These are phyloP conservation scores for Tenualosa thibaudeaui DNA, from an alignment of 2,797 vertebrate genomes.

Conservation along the genomic window DNA sequence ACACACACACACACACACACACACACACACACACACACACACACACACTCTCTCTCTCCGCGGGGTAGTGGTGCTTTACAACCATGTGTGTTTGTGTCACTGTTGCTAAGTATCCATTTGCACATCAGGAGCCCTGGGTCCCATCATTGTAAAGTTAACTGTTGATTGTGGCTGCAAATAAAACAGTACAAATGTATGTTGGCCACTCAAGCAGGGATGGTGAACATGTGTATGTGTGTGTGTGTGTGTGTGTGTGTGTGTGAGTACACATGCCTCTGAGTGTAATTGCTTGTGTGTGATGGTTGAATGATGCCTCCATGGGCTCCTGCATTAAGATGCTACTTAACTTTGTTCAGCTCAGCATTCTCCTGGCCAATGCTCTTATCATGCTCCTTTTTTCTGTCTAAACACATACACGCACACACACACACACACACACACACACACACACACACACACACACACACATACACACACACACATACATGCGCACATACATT, in stretches of 20 bases:
- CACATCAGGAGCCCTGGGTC: slow-evolving; percentile 1
- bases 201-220: not conserved
- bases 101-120: slow-evolving; percentile 8
- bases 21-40: too few relatives aligned
- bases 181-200: not conserved
- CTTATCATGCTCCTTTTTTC: slow-evolving; percentile 28
- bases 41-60: too few relatives aligned
- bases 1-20: too few relatives aligned
- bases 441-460: not conserved
- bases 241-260: not conserved
- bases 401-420: slow-evolving; percentile 26
- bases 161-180: slow-evolving; percentile 3
- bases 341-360: slow-evolving; percentile 25
- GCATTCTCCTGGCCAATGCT: slow-evolving; percentile 26
- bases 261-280: not conserved
- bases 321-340: slow-evolving; percentile 19
- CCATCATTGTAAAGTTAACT: not conserved
- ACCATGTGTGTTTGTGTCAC: not conserved
- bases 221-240: not conserved
- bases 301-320: slow-evolving; percentile 17
- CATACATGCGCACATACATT: too few relatives aligned
- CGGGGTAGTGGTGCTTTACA: not conserved
- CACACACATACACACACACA: too few relatives aligned
- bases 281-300: slow-evolving; percentile 29
- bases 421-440: slow-evolving; percentile 12